These are phyloP conservation scores for Furnarius figulus DNA, from an alignment of 2,113 vertebrate species.

Conservation along the genomic window DNA sequence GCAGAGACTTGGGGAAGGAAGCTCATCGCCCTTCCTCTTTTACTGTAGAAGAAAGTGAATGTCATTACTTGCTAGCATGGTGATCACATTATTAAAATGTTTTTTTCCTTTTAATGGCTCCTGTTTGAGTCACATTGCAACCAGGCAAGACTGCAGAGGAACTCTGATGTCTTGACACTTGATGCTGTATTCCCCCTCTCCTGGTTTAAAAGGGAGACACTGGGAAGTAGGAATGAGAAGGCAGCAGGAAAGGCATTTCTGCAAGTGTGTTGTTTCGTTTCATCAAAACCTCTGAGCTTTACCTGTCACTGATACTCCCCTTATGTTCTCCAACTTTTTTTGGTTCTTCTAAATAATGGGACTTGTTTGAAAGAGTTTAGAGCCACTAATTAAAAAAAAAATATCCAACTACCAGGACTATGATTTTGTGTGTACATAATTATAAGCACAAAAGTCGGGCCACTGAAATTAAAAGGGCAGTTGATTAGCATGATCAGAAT, in stretches of 20 bases:
- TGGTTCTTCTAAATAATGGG: background rate
- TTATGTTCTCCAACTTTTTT: background rate
- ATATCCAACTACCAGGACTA: background rate
- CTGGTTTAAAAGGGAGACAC: background rate
- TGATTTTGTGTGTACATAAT: background rate
- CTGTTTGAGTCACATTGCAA: background rate
- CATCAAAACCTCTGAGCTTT: background rate
- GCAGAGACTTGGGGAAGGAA: background rate
- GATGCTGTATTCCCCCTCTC: background rate
- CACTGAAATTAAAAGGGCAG: constrained; percentile 10
- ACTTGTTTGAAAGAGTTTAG: background rate
- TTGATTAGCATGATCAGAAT: background rate
- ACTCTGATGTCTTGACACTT: background rate
- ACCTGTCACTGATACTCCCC: background rate
- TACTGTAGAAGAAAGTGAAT: background rate
- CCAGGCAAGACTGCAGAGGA: background rate
- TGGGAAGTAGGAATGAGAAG: background rate
- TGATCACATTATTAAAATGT: background rate
- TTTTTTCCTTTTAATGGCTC: background rate
- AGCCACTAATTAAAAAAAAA: background rate
- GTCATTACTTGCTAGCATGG: background rate
- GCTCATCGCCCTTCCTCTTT: background rate
- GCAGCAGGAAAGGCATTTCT: background rate
- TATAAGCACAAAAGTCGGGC: background rate
- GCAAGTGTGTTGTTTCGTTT: background rate